phyloP scores from a whole-genome alignment of 92 coral and sea anemone species.

The Porites evermanni region DNA sequence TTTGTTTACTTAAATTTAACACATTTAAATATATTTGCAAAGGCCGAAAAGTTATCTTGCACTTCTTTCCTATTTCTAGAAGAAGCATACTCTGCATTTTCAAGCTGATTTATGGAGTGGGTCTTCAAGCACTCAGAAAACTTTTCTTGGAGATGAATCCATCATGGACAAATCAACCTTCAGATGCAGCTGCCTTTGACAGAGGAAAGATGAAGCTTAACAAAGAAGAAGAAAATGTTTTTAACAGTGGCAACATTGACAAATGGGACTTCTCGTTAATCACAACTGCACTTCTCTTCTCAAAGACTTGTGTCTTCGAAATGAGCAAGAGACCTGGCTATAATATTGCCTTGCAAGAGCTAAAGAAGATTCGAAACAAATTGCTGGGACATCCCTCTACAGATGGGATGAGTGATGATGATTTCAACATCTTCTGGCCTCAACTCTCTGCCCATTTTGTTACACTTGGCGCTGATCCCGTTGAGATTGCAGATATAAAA shows the following conservation, averaged over 20 bases:
- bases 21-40: neutral
- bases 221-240: slow-evolving; percentile 54
- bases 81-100: slow-evolving; percentile 69
- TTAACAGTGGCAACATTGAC: slow-evolving; percentile 73
- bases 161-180: slow-evolving; percentile 80
- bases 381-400: slow-evolving; percentile 73
- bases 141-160: slow-evolving; percentile 80
- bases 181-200: slow-evolving; percentile 74
- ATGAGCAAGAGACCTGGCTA: slow-evolving; percentile 52
- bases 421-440: slow-evolving; percentile 70
- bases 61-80: slow-evolving; percentile 8
- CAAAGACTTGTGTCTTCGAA: slow-evolving; percentile 65
- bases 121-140: slow-evolving; percentile 70
- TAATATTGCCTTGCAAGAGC: slow-evolving; percentile 57
- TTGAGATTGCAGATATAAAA: slow-evolving; percentile 60
- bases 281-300: slow-evolving; percentile 71
- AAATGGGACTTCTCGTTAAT: slow-evolving; percentile 91
- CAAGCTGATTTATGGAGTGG: slow-evolving; percentile 76
- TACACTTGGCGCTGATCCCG: slow-evolving; percentile 69
- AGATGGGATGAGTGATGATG: slow-evolving; percentile 68
- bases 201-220: slow-evolving; percentile 67
- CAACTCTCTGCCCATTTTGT: slow-evolving; percentile 44
- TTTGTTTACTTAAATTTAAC: no score
- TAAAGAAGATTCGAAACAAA: slow-evolving; percentile 71
- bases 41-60: no score